Percentiles rank a stretch among this genome's conserved stretches.
Conservation (phyloP, 2,113 vertebrate species). For the Rhinolophus sinicus region DNA sequence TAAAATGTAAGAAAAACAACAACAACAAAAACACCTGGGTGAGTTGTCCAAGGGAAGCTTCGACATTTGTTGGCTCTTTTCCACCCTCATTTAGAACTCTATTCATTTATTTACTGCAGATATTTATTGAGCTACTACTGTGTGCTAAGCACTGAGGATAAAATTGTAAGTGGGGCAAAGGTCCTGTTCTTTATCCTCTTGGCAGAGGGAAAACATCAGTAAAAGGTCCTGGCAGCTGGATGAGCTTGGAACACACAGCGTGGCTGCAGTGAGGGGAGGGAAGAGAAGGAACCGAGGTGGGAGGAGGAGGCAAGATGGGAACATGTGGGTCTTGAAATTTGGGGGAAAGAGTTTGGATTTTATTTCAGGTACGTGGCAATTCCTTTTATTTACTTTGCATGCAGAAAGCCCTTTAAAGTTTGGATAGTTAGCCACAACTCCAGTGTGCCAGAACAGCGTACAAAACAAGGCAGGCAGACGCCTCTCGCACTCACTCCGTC, state of each 20-base stretch:
- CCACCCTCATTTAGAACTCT: neutral
- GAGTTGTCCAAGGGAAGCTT: neutral
- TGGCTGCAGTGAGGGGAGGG: neutral
- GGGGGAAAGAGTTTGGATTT: neutral
- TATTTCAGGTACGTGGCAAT: neutral
- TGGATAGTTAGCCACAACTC: neutral
- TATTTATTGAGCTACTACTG: neutral
- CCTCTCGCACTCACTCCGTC: accelerated
- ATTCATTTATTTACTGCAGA: neutral
- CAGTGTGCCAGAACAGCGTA: neutral
- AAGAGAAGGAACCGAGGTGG: neutral
- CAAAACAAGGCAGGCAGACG: accelerated
- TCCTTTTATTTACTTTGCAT: neutral
- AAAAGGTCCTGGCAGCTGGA: too few species aligned
- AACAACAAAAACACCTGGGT: neutral
- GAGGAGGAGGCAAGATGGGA: too few species aligned
- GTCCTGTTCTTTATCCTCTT: neutral
- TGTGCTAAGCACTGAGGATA: neutral
- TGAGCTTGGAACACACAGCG: neutral
- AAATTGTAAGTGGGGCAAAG: neutral
- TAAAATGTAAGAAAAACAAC: neutral
- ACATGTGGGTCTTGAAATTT: neutral
- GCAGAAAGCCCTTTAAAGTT: neutral
- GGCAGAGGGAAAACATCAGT: neutral
- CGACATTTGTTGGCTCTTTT: neutral